phyloP scores from a whole-genome alignment of 64 coral and sea anemone species.

The Cladopsammia gracilis region DNA sequence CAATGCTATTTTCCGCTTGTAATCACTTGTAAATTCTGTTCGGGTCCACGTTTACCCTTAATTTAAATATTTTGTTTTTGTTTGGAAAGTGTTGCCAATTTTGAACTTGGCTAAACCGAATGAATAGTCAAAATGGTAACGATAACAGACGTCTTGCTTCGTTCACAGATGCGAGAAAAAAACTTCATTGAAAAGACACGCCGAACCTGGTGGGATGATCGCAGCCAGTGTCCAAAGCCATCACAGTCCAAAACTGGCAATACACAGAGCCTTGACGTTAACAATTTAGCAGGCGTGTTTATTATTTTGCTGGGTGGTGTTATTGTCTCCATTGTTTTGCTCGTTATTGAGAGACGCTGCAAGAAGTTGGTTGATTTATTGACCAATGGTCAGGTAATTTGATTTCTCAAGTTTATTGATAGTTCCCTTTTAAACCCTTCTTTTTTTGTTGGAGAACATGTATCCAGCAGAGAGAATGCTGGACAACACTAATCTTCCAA shows the following conservation, averaged over 20 bases:
- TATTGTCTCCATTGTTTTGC: slow-evolving; percentile 54
- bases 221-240: slow-evolving; percentile 63
- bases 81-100: too few relatives aligned
- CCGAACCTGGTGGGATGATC: slow-evolving; percentile 86
- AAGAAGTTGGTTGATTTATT: slow-evolving; percentile 78
- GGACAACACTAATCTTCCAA: too few relatives aligned
- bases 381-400: slow-evolving; percentile 71
- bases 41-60: too few relatives aligned
- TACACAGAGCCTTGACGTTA: slow-evolving; percentile 69
- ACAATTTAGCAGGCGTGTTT: slow-evolving; percentile 91
- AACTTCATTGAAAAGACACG: slow-evolving; percentile 82
- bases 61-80: too few relatives aligned
- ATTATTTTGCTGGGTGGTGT: slow-evolving; percentile 87
- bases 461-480: too few relatives aligned
- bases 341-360: slow-evolving; percentile 84
- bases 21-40: too few relatives aligned
- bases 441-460: too few relatives aligned
- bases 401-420: too few relatives aligned
- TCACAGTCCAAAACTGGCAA: slow-evolving; percentile 24
- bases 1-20: too few relatives aligned
- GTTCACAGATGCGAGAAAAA: slow-evolving; percentile 76
- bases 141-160: not conserved
- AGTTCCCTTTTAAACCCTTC: too few relatives aligned
- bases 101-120: too few relatives aligned
- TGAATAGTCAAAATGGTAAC: too few relatives aligned